phyloP scores from a whole-genome alignment of 2,888 invertebrate genomes.

The Drosophila subsilvestris region DNA sequence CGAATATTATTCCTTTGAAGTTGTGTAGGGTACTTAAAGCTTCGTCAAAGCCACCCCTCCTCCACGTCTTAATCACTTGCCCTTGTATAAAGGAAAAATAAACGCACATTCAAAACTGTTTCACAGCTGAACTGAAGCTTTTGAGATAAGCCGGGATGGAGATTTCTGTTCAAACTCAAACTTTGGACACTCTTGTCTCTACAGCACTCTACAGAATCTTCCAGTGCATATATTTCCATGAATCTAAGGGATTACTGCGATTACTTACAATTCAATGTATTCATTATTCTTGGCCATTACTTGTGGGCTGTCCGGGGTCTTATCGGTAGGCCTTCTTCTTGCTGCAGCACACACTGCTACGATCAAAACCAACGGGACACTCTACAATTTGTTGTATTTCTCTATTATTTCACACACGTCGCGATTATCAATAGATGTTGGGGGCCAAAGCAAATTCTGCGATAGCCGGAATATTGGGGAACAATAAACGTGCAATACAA shows the following conservation, averaged over 20 bases:
- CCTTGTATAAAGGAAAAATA: not conserved
- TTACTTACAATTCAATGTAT: slow-evolving; percentile 72
- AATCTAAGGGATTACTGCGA: not conserved
- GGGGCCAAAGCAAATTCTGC: slow-evolving; percentile 17
- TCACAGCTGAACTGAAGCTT: not conserved
- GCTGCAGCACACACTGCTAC: not conserved
- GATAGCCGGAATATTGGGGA: slow-evolving; percentile 29
- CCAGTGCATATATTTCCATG: slow-evolving; percentile 16
- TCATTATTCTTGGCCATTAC: slow-evolving; percentile 67
- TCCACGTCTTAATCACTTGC: not conserved
- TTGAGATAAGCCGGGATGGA: slow-evolving; percentile 19
- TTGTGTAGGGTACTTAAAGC: not conserved
- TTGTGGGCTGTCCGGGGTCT: slow-evolving; percentile 6
- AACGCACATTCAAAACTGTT: slow-evolving; percentile 14
- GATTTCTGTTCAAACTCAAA: slow-evolving; percentile 3
- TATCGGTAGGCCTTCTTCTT: slow-evolving; percentile 15
- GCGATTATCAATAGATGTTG: slow-evolving; percentile 32
- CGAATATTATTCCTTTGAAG: not conserved
- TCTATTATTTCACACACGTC: slow-evolving; percentile 36
- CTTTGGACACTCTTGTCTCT: slow-evolving; percentile 1
- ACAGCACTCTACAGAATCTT: not conserved
- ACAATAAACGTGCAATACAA: slow-evolving; percentile 10
- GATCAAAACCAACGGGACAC: slow-evolving; percentile 28
- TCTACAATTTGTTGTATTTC: slow-evolving; percentile 25
- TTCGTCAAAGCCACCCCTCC: not conserved